Evolutionary conservation across 2,888 invertebrate genomes (phyloP), one percentile per base, ranked within the genome.

Genomic region (Lottia scabra): DNA sequence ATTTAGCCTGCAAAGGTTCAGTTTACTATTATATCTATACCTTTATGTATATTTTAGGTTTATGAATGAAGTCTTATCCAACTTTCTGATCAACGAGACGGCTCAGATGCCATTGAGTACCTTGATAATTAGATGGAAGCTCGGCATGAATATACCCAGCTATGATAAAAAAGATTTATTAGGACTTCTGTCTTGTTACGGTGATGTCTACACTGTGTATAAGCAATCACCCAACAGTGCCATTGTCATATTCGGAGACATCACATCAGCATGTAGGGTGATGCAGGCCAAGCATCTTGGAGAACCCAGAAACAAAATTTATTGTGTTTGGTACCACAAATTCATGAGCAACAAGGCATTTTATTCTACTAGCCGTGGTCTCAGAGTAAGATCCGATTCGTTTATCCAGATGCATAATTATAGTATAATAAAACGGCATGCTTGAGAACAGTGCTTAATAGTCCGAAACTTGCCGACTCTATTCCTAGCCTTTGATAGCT

Each of bases 311-410:
- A 80, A 82, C 65, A 75, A 75, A 38, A 65, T 83, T 1, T 73
- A 78, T 19, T 80, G 80, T 67, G 69, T 75, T 4, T 82, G 81
- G 80, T 83, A 80, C 78, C 81, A 83, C 64, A 76, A 72, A 30
- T 74, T 74, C 23, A 82, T 83, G 83, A 76, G 75, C 26, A 81
- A 80, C 68, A 83, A 83, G 65, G 64, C 65, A 2, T 73, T 81
- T 10, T 63, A 65, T n/a, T 30, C 68, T 3, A 65, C 67, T 27
- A 44, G 67, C 4, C 77, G 70, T 45, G 78, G 80, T 1, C 27
- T 79, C 1, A 65, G 67, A 26, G 67, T 81, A 12, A 74, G 68
- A 65, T 74, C 69, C 2, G 69, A 76, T 30, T 72, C 43, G 23
- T 74, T 68, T n/a, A 43, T 26, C 0, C 23, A 69, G 45, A 63